Conservation (phyloP, 1,140 invertebrate species). For the Rhizoglyphus robini region DNA sequence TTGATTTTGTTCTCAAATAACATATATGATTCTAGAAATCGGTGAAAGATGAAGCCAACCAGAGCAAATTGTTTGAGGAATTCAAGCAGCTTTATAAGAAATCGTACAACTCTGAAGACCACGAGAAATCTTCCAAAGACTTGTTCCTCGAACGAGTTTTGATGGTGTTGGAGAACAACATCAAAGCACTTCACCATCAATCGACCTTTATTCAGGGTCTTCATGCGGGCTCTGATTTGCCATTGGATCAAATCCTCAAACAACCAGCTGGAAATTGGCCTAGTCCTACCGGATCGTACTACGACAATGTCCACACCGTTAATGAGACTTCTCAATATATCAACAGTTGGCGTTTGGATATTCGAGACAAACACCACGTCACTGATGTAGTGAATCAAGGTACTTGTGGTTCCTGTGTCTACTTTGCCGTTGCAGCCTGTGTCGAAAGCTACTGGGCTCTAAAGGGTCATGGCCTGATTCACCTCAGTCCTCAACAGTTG, state of each 20-base stretch:
- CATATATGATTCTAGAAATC: neutral
- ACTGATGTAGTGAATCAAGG: constrained; percentile 3
- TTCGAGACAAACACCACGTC: neutral
- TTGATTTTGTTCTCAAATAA: neutral
- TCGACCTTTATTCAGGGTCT: neutral
- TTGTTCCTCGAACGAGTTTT: neutral
- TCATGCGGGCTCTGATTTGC: neutral
- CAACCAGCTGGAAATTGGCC: neutral
- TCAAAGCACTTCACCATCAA: neutral
- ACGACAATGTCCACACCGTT: neutral
- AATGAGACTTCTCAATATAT: neutral
- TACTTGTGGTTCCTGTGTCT: constrained; percentile 9
- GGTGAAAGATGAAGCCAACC: neutral
- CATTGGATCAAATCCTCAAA: neutral
- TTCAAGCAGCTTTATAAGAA: constrained; percentile 4
- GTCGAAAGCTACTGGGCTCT: constrained; percentile 12
- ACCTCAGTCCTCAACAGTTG: constrained; percentile 13
- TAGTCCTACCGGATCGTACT: too few species aligned
- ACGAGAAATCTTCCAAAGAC: neutral
- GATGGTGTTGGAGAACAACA: neutral
- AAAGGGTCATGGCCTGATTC: constrained; percentile 1
- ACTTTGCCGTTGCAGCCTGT: constrained; percentile 8
- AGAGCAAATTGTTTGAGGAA: neutral
- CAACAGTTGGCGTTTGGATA: constrained; percentile 5
- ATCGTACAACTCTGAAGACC: neutral